Percentiles rank a stretch among this genome's conserved stretches.
Evolutionary conservation across 1,140 invertebrate genomes (phyloP).

Genomic region (Atopsyche davidsoni): DNA sequence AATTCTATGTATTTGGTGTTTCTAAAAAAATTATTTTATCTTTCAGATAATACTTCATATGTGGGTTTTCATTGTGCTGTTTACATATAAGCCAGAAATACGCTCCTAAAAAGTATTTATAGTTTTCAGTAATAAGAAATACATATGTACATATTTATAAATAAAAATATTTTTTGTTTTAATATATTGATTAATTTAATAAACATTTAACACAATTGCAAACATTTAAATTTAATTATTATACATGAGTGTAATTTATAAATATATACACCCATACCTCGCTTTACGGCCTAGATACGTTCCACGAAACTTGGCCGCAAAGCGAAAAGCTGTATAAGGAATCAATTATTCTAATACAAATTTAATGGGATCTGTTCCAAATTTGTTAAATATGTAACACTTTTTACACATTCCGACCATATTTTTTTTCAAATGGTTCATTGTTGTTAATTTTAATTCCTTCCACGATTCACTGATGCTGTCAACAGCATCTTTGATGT

Average conservation of each 20-base stretch:
- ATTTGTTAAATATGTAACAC: no score
- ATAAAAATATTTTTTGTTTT: not conserved
- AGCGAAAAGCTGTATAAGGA: no score
- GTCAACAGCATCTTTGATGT: no score
- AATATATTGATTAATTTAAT: not conserved
- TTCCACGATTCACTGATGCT: no score
- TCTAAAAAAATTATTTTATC: constrained; percentile 2
- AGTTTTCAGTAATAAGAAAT: not conserved
- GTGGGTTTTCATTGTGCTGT: constrained; percentile 26
- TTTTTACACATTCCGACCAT: no score
- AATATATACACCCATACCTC: no score
- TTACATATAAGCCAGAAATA: constrained; percentile 26
- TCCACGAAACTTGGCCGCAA: no score
- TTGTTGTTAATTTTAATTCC: no score
- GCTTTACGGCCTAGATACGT: no score
- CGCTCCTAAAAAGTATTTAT: constrained; percentile 1
- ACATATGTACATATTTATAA: not conserved
- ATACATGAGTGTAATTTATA: not conserved
- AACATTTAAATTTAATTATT: not conserved
- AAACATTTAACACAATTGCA: not conserved
- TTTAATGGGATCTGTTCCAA: no score
- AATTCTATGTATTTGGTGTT: not conserved
- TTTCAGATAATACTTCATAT: constrained; percentile 28
- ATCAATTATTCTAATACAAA: no score
- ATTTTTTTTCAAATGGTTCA: no score